phyloP scores from a whole-genome alignment of 2,888 invertebrate genomes.

The Harpagoxenus sublaevis region DNA sequence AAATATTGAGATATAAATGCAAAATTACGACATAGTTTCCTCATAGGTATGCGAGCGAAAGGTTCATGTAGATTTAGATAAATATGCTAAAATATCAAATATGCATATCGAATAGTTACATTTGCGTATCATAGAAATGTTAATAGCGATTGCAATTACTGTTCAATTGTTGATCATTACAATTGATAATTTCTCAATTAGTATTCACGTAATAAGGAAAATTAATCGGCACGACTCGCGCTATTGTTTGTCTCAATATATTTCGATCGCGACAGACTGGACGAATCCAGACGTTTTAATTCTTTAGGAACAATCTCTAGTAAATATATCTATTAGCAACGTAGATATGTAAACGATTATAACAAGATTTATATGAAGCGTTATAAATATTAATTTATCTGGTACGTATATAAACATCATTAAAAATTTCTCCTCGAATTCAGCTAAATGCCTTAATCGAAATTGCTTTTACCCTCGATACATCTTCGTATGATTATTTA shows the following conservation, averaged over 20 bases:
- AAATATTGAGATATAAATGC: neutral
- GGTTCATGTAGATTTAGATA: slow-evolving; percentile 6
- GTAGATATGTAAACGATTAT: neutral
- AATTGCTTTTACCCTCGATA: neutral
- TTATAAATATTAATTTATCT: neutral
- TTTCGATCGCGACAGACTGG: no score
- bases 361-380: neutral
- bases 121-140: slow-evolving; percentile 3
- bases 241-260: no score
- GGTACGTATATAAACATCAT: neutral
- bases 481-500: neutral
- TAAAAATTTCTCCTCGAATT: neutral
- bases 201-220: neutral
- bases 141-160: slow-evolving; percentile 1
- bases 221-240: no score
- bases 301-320: neutral
- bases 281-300: no score
- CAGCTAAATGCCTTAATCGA: neutral
- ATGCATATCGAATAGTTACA: neutral
- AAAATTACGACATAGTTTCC: neutral
- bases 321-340: neutral
- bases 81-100: neutral
- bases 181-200: neutral
- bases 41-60: neutral
- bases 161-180: neutral